phyloP scores from a whole-genome alignment of 2,113 vertebrate genomes.

The Crotalus viridis region DNA sequence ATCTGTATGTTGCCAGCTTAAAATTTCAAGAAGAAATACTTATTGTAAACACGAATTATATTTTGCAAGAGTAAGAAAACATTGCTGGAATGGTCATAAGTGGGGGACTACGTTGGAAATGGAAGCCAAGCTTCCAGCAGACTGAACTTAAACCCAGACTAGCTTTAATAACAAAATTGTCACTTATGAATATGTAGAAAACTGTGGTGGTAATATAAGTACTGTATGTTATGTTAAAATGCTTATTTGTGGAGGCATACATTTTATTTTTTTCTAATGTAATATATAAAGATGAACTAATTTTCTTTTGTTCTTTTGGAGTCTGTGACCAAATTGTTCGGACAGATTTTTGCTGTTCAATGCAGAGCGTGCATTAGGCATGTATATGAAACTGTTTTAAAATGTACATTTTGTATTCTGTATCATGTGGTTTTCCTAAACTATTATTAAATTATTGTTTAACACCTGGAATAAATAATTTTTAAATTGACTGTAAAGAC shows the following conservation, averaged over 20 bases:
- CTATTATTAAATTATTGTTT: slow-evolving; percentile 56
- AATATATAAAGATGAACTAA: neutral
- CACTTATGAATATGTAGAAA: slow-evolving; percentile 58
- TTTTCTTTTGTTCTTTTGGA: neutral
- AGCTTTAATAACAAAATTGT: slow-evolving; percentile 50
- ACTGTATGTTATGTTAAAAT: slow-evolving; percentile 19
- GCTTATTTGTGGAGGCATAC: neutral
- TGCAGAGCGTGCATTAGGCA: slow-evolving; percentile 62
- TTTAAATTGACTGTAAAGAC: slow-evolving; percentile 58
- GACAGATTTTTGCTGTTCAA: slow-evolving; percentile 11
- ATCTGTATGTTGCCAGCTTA: slow-evolving; percentile 56
- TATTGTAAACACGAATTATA: slow-evolving; percentile 36
- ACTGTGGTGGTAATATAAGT: slow-evolving; percentile 54
- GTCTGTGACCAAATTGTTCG: neutral
- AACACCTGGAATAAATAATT: slow-evolving; percentile 48
- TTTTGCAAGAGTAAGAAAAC: slow-evolving; percentile 36
- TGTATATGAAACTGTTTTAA: slow-evolving; percentile 64
- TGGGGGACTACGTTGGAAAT: neutral
- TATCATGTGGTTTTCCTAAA: slow-evolving; percentile 71
- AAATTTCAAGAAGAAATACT: slow-evolving; percentile 62
- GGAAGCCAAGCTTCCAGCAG: slow-evolving; percentile 49
- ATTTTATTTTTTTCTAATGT: neutral
- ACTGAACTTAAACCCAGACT: slow-evolving; percentile 22
- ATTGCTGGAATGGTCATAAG: slow-evolving; percentile 13
- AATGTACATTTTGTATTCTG: slow-evolving; percentile 64